Evolutionary conservation across 2,888 invertebrate species (phyloP), one percentile per base, ranked within the genome.

Genomic region (Drosophila pseudotakahashii): DNA sequence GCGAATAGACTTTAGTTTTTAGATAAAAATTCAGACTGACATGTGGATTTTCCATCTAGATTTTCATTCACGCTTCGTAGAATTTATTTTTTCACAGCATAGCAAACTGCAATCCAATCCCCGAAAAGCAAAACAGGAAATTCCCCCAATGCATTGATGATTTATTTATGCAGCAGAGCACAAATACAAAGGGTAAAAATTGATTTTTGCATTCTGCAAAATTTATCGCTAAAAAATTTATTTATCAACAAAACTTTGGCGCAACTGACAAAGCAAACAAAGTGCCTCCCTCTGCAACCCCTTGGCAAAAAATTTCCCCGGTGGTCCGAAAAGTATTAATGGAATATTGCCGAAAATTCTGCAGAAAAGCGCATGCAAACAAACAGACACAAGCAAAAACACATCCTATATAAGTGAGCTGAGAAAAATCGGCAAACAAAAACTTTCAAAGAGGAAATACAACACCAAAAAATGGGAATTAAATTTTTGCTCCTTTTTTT

Each of bases 281-380:
- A 62, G 47, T 19, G 9, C 7, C 3, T 11, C 34, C 7, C 3
- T 11, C 34, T 11, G 9, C 34, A 4, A 0, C 4, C n/a, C 7
- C 19, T 39, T 14, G 9, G 45, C 47, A 45, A 2, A 47, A 4
- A 11, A n/a, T 47, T 47, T 11, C 64, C 48, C 39, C n/a, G 11
- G 2, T 53, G 64, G 59, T 57, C 10, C 9, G 53, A 75, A 51
- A 50, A 75, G 76, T 79, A 82, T 88, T 88, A 88, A 86, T 83
- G 83, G 88, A 88, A 83, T 85, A 85, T 88, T 79, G 86, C 73
- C 80, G 88, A 85, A 88, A 85, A 86, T 88, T 81, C 79, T 68
- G 75, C 75, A 81, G 77, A 84, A 87, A 89, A 81, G 84, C 74
- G 84, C 87, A 85, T 72, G 73, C 77, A 84, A 77, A 77, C 80